Conservation (phyloP, 2,797 vertebrate species). For the Hydrophis major region DNA sequence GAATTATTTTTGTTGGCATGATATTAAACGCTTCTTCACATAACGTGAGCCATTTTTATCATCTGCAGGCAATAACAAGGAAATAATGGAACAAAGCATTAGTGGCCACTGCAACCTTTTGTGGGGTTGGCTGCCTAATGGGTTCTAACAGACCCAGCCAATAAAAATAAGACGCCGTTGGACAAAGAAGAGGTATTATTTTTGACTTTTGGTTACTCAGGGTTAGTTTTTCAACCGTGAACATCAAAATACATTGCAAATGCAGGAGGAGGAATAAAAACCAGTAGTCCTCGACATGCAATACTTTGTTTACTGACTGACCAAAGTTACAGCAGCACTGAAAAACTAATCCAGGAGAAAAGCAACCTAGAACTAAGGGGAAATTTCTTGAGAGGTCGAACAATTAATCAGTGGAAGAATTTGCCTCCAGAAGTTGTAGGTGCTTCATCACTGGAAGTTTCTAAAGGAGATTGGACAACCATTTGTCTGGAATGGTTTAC, state of each 20-base stretch:
- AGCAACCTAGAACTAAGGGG: not conserved
- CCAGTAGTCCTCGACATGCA: not conserved
- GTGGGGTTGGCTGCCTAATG: not conserved
- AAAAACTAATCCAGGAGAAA: not conserved
- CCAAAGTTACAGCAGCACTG: not conserved
- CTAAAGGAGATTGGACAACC: not conserved
- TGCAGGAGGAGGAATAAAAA: too few relatives aligned
- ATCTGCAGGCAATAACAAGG: not conserved
- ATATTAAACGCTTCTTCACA: not conserved
- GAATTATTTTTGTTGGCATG: not conserved
- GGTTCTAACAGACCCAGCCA: not conserved
- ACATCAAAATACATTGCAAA: too few relatives aligned
- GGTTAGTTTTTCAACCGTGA: not conserved
- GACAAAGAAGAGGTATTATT: not conserved
- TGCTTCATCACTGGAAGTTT: not conserved
- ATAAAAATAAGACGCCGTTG: not conserved
- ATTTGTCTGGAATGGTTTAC: not conserved
- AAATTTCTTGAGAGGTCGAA: not conserved
- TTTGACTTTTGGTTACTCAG: not conserved
- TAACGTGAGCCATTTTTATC: not conserved
- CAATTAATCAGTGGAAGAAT: not conserved
- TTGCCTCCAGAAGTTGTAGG: not conserved
- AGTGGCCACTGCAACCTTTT: not conserved
- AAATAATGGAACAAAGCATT: not conserved
- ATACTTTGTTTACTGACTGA: not conserved